Evolutionary conservation across 2,888 invertebrate species (phyloP), one percentile per base, ranked within the genome.

Genomic region (Nomada goodeniana): DNA sequence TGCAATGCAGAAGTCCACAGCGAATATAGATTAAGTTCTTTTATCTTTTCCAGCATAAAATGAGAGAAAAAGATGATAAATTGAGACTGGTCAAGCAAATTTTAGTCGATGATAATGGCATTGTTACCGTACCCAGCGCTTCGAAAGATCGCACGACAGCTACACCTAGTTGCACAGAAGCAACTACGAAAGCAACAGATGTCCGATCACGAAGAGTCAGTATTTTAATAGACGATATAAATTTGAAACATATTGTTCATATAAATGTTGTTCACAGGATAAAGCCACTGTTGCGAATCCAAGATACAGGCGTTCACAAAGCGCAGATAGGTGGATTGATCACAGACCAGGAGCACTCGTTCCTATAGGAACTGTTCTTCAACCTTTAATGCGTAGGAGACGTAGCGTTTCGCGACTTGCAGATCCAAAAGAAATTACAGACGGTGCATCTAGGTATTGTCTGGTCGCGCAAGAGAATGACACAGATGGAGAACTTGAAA

Each of bases 401-500:
- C 97, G 97, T 92, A 97, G 98, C 0, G 96, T 99, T 0, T 96
- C 96, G 10, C 97, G 97, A 92, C 94, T 99, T 18, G 97, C 96
- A 0, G 96, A 96, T 84, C 96, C 97, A 0, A 97, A 97, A 83
- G 96, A 93, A 61, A 93, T 94, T 26, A 92, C 90, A 10, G 93
- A 93, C 15, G 93, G 93, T 3, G 93, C 95, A 26, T 96, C 97
- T 0, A 98, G 98, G 91, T 99, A 99, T 93, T 97, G 98, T 86
- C 95, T 99, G 0, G 96, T 98, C 23, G 97, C 98, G 0, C 99
- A 99, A 94, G 98, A 98, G 89, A 96, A 97, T 26, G 98, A 98
- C 92, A 96, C 97, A 0, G 97, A 97, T 88, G 99, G 99, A 0
- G 98, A 98, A 91, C 94, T 99, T 2, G 98, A 98, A 93, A 99